Conservation (phyloP, 1,140 invertebrate species). For the Lepidurus arcticus region DNA sequence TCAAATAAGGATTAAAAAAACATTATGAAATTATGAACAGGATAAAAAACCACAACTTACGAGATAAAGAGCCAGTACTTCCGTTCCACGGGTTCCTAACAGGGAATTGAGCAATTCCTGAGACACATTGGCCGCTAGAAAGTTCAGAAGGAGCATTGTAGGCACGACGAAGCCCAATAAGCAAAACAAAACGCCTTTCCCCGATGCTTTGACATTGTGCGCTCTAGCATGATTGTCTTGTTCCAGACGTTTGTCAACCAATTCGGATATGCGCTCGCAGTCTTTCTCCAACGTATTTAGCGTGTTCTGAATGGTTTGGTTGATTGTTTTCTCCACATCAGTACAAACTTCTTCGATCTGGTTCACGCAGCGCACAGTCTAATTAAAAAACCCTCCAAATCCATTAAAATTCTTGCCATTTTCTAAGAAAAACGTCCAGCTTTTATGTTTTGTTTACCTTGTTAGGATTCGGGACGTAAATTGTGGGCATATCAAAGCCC, state of each 20-base stretch:
- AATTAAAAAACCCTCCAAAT: neutral
- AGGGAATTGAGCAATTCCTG: constrained; percentile 42
- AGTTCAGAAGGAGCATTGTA: constrained; percentile 44
- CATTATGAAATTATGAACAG: constrained; percentile 9
- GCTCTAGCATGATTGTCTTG: constrained; percentile 44
- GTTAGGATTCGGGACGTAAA: constrained; percentile 53
- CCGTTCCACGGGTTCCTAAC: constrained; percentile 42
- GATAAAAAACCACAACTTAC: constrained; percentile 39
- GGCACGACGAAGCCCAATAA: constrained; percentile 46
- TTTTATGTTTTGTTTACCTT: constrained; percentile 42
- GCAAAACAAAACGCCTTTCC: constrained; percentile 42
- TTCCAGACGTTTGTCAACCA: constrained; percentile 47
- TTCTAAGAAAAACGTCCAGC: neutral
- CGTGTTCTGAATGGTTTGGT: constrained; percentile 56
- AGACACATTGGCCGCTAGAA: constrained; percentile 44
- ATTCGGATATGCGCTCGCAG: constrained; percentile 48
- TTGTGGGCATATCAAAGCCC: constrained; percentile 60
- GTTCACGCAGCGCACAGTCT: constrained; percentile 50
- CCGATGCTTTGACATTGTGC: constrained; percentile 41
- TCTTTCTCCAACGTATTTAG: constrained; percentile 55
- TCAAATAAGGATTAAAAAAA: constrained; percentile 33
- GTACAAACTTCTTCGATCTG: constrained; percentile 57
- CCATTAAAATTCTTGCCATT: neutral
- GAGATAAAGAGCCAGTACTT: constrained; percentile 42
- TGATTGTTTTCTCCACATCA: constrained; percentile 56